phyloP scores from a whole-genome alignment of 2,888 invertebrate genomes.

The Allophyes oxyacanthae region DNA sequence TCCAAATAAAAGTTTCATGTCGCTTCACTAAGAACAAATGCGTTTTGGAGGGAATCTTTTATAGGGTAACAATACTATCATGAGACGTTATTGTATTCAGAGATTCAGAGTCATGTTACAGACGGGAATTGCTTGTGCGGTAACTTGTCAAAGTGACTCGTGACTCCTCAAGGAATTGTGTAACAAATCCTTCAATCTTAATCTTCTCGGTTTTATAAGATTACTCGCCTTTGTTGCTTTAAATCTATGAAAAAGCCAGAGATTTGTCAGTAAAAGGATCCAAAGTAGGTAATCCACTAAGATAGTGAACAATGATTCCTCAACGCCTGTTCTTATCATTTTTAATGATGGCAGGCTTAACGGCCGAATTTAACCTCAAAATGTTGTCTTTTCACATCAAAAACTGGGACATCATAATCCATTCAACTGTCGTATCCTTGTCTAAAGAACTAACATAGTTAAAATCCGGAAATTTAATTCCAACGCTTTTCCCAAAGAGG shows the following conservation, averaged over 20 bases:
- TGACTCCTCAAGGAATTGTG: conserved; percentile 37
- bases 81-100: conserved; percentile 54
- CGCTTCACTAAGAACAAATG: no score
- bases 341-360: conserved; percentile 4
- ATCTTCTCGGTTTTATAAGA: conserved; percentile 39
- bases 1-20: conserved; percentile 27
- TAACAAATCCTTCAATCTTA: conserved; percentile 48
- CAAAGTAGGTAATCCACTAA: conserved; percentile 7
- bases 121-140: conserved; percentile 49
- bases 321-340: not conserved
- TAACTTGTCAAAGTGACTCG: conserved; percentile 42
- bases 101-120: conserved; percentile 46
- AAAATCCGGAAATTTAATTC: conserved; percentile 49
- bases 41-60: conserved; percentile 42
- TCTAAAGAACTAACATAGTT: conserved; percentile 38
- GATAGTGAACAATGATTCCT: conserved; percentile 11
- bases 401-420: conserved; percentile 7
- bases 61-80: conserved; percentile 51
- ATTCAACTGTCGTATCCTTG: conserved; percentile 42
- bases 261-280: conserved; percentile 18
- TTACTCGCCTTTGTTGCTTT: conserved; percentile 35
- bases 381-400: conserved; percentile 11
- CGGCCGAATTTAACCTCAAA: not conserved
- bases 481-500: conserved; percentile 7
- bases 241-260: conserved; percentile 29